These are phyloP conservation scores for Cerastoderma edule DNA, from an alignment of 2,888 invertebrate genomes.

Conservation along the genomic window DNA sequence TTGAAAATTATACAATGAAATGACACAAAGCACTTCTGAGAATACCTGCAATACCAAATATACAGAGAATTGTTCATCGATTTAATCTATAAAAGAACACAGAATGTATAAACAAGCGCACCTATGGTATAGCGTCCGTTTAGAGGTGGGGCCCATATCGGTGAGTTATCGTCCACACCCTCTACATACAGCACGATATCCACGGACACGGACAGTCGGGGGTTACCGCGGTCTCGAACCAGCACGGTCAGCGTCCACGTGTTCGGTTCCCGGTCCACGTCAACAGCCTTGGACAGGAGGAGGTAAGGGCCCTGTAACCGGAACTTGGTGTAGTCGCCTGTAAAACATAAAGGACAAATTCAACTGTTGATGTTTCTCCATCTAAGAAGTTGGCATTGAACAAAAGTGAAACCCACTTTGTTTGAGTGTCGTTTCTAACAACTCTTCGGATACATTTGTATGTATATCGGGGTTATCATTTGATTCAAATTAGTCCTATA, in stretches of 20 bases:
- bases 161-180: slow-evolving; percentile 62
- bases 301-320: slow-evolving; percentile 48
- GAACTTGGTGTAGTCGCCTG: slow-evolving; percentile 64
- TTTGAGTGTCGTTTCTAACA: no score
- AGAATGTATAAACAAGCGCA: no score
- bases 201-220: slow-evolving; percentile 43
- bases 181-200: slow-evolving; percentile 55
- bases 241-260: slow-evolving; percentile 49
- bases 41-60: no score
- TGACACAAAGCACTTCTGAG: no score
- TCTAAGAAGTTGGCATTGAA: not conserved
- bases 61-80: not conserved
- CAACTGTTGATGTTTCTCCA: not conserved
- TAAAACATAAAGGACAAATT: no score
- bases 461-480: no score
- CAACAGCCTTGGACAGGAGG: slow-evolving; percentile 50
- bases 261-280: slow-evolving; percentile 58
- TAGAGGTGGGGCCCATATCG: slow-evolving; percentile 55
- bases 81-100: not conserved
- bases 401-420: no score
- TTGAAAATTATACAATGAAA: no score
- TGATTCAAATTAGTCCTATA: no score
- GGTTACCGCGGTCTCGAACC: slow-evolving; percentile 54
- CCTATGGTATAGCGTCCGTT: slow-evolving; percentile 47
- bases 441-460: no score